Base-by-base conservation (phyloP, 1,140 invertebrate species). In the Penaeus vannamei region DNA sequence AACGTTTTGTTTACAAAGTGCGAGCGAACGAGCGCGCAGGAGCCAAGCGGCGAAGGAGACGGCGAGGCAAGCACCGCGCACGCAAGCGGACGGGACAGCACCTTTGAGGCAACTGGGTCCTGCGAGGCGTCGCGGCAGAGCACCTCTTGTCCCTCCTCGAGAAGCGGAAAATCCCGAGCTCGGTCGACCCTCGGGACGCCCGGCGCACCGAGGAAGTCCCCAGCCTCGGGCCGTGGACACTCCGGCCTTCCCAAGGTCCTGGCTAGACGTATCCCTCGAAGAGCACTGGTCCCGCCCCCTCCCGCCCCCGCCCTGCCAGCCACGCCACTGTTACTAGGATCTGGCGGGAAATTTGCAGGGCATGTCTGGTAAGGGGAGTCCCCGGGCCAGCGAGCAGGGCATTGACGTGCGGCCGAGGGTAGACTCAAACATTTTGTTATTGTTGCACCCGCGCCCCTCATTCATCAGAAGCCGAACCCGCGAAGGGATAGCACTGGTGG, bases 181-280 rank as follows among this genome's bases (percentile, higher is more conserved):
- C 59, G 42, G 66, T 77, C 46, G 72, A 61, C 69, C 72, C 66
- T 60, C 66, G 84, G 69, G 46, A 32, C 60, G 61, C 62, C 62
- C 42, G 36, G 61, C 79, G n/a, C 80, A 62, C 26, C 42, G 86
- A 87, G 86, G 86, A 80, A 87, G 61, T 87, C 86, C 86, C 86
- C 86, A 87, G 79, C 77, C 86, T 20, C 62, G 42, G 60, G 79
- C 60, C 77, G 77, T 59, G 7, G 29, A 22, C 77, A 81, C 29
- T 64, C 86, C 80, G 86, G 86, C 86, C 86, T 87, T 87, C 86
- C 86, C 86, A 87, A 87, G 86, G 86, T 87, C 86, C 59, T 53
- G 53, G 17, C 53, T 53, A 53, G 53, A 53, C 53, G 53, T 53
- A 53, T 53, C 53, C 53, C 53, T 53, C 53, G 53, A 53, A 53